Evolutionary conservation across 2,888 invertebrate genomes (phyloP).

Genomic region (Xylota sylvarum): DNA sequence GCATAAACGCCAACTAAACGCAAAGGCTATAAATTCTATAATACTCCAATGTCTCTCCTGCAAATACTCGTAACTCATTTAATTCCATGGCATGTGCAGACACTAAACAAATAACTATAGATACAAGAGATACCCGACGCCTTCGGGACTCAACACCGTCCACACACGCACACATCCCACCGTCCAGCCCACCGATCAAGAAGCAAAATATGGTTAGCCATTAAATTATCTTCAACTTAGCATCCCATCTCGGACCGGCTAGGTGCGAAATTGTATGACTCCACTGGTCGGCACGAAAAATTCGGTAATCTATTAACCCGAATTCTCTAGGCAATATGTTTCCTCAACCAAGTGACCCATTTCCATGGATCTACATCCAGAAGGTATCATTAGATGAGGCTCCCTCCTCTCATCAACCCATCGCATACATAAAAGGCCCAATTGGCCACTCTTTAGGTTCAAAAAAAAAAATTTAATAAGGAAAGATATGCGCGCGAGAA

Average conservation of each 20-base stretch:
- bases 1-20: background rate
- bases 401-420: background rate
- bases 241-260: slow-evolving; percentile 1
- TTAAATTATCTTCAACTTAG: slow-evolving; percentile 21
- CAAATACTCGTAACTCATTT: slow-evolving; percentile 6
- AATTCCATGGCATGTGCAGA: background rate
- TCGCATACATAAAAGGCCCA: slow-evolving; percentile 5
- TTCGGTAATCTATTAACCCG: slow-evolving; percentile 57
- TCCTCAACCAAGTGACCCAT: slow-evolving; percentile 56
- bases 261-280: slow-evolving; percentile 22
- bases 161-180: background rate
- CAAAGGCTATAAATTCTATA: background rate
- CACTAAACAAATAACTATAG: slow-evolving; percentile 1
- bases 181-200: slow-evolving; percentile 11
- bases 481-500: slow-evolving; percentile 46
- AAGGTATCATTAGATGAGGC: slow-evolving; percentile 41
- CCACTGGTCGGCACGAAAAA: background rate
- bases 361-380: slow-evolving; percentile 17
- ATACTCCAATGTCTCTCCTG: no score
- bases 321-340: slow-evolving; percentile 43
- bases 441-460: slow-evolving; percentile 29
- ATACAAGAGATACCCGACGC: background rate
- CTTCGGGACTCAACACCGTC: slow-evolving; percentile 1
- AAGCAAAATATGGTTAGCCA: slow-evolving; percentile 13
- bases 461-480: slow-evolving; percentile 55